Conservation (phyloP, 1,140 invertebrate genomes). For the Metopolophium dirhodum region DNA sequence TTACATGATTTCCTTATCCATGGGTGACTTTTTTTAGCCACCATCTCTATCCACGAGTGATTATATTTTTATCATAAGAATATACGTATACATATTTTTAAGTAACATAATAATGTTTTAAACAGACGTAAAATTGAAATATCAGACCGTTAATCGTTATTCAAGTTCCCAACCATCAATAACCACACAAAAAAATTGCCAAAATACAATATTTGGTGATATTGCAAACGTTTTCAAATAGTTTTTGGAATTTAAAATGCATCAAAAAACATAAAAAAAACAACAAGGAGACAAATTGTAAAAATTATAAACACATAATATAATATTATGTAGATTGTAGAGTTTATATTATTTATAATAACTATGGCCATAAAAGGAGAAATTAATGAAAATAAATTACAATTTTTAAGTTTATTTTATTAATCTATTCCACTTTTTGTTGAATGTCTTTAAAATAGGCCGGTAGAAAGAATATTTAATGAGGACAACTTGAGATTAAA, state of each 20-base stretch:
- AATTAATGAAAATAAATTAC: no score
- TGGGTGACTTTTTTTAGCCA: background rate
- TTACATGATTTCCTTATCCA: background rate
- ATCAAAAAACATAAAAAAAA: background rate
- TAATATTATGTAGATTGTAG: no score
- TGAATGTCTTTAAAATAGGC: no score
- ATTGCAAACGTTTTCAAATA: background rate
- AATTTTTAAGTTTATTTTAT: no score
- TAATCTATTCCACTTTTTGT: no score
- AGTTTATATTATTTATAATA: no score
- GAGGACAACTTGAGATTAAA: no score
- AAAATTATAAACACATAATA: background rate
- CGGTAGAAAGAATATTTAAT: no score
- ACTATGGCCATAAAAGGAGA: no score
- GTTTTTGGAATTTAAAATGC: background rate
- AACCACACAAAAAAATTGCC: background rate
- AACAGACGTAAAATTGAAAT: background rate
- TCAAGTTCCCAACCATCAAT: background rate
- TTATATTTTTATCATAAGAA: background rate
- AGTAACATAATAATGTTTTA: background rate
- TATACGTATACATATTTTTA: background rate
- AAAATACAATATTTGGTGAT: background rate
- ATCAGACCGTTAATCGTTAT: background rate
- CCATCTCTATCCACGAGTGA: background rate
- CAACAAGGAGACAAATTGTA: background rate